phyloP scores from a whole-genome alignment of 1,140 invertebrate species.

The Achatina immaculata region DNA sequence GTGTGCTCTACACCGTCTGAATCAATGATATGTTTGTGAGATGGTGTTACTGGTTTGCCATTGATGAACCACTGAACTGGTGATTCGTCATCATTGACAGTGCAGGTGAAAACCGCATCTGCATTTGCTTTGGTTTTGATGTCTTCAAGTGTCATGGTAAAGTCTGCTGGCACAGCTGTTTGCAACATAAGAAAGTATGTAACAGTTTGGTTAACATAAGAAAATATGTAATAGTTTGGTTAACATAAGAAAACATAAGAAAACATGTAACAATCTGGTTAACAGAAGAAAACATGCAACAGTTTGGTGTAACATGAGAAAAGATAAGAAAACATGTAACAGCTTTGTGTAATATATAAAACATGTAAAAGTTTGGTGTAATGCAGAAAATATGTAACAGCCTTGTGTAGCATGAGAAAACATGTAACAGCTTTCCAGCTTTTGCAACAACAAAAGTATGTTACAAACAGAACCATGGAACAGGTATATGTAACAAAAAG shows the following conservation, averaged over 20 bases:
- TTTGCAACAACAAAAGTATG: too few species aligned
- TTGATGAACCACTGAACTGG: slow-evolving; percentile 65
- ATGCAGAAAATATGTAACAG: neutral
- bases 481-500: slow-evolving; percentile 49
- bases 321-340: too few species aligned
- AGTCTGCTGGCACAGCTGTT: slow-evolving; percentile 64
- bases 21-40: slow-evolving; percentile 75
- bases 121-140: slow-evolving; percentile 56
- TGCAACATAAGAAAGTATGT: slow-evolving; percentile 15
- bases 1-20: slow-evolving; percentile 60
- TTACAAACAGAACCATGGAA: too few species aligned
- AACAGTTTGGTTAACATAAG: neutral
- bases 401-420: neutral
- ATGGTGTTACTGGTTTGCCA: slow-evolving; percentile 57
- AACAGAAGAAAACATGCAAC: too few species aligned
- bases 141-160: slow-evolving; percentile 63
- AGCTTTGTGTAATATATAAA: slow-evolving; percentile 49
- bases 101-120: slow-evolving; percentile 63
- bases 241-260: too few species aligned
- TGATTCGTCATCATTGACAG: slow-evolving; percentile 63
- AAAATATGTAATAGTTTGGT: neutral
- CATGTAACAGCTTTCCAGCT: too few species aligned
- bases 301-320: too few species aligned
- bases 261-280: too few species aligned
- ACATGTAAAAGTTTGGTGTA: neutral